Evolutionary conservation across 2,888 invertebrate genomes (phyloP).

Genomic region (Drosophila cognata): DNA sequence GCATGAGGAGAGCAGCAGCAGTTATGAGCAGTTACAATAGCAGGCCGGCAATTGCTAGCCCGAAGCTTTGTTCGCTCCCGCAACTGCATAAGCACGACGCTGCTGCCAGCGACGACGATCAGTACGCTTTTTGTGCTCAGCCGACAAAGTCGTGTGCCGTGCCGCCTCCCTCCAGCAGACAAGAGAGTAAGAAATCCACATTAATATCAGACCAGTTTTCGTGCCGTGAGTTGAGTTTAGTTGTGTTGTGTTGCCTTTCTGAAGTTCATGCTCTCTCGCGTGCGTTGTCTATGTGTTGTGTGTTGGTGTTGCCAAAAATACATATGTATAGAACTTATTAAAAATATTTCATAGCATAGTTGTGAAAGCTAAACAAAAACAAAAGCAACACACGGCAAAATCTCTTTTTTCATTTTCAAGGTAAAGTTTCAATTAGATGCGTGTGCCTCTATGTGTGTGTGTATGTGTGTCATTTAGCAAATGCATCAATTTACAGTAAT

Average conservation of each 20-base stretch:
- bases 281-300: slow-evolving; percentile 27
- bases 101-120: slow-evolving; percentile 51
- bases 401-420: slow-evolving; percentile 54
- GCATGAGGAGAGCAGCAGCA: neutral
- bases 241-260: neutral
- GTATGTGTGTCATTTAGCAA: slow-evolving; percentile 1
- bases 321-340: slow-evolving; percentile 26
- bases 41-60: slow-evolving; percentile 35
- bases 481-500: slow-evolving; percentile 24
- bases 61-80: slow-evolving; percentile 43
- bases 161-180: slow-evolving; percentile 53
- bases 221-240: slow-evolving; percentile 24
- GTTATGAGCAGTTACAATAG: slow-evolving; percentile 21
- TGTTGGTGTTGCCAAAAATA: slow-evolving; percentile 67
- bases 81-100: slow-evolving; percentile 12
- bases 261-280: slow-evolving; percentile 43
- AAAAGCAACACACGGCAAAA: slow-evolving; percentile 23
- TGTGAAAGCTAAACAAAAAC: slow-evolving; percentile 22
- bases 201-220: slow-evolving; percentile 67
- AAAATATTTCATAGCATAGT: slow-evolving; percentile 44
- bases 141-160: slow-evolving; percentile 47
- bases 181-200: slow-evolving; percentile 38
- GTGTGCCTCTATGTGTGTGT: slow-evolving; percentile 1
- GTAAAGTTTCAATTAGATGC: slow-evolving; percentile 59
- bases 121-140: slow-evolving; percentile 73